Conservation (phyloP, 2,113 vertebrate genomes). For the Bucco capensis region DNA sequence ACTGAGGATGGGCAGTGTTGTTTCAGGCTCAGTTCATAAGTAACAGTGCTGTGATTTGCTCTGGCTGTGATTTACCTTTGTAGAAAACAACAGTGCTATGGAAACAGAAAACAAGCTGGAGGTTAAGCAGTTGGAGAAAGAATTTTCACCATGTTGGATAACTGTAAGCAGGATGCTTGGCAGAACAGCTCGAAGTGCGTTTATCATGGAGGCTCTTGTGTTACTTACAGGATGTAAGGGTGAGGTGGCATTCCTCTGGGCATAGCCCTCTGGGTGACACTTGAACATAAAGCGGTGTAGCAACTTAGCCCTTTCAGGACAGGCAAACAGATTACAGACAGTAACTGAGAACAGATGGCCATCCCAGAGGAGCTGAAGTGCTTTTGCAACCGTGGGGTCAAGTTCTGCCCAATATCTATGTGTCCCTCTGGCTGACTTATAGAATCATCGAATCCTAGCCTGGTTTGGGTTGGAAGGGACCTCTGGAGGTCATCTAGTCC, state of each 20-base stretch:
- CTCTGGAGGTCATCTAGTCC: too few species aligned
- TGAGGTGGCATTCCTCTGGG: not conserved
- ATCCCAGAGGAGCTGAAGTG: not conserved
- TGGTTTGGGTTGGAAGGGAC: too few species aligned
- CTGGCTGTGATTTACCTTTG: not conserved
- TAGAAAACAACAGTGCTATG: not conserved
- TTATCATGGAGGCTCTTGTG: not conserved
- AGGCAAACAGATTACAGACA: not conserved
- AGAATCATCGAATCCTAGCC: too few species aligned
- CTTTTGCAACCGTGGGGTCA: not conserved
- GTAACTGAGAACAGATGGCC: not conserved
- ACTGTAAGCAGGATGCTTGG: not conserved
- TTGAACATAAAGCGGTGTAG: not conserved
- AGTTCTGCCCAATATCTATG: accelerated
- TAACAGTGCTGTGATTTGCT: not conserved
- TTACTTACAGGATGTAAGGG: not conserved
- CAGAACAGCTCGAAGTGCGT: not conserved
- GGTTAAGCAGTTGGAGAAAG: not conserved
- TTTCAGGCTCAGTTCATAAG: not conserved
- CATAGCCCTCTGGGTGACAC: not conserved
- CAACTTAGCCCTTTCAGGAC: not conserved
- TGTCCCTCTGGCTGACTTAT: not conserved
- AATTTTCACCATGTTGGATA: not conserved
- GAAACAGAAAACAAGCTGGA: not conserved
- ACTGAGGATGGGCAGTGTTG: not conserved